Conservation (phyloP, 2,113 vertebrate genomes). For the Boulengeromyrus knoepffleri region DNA sequence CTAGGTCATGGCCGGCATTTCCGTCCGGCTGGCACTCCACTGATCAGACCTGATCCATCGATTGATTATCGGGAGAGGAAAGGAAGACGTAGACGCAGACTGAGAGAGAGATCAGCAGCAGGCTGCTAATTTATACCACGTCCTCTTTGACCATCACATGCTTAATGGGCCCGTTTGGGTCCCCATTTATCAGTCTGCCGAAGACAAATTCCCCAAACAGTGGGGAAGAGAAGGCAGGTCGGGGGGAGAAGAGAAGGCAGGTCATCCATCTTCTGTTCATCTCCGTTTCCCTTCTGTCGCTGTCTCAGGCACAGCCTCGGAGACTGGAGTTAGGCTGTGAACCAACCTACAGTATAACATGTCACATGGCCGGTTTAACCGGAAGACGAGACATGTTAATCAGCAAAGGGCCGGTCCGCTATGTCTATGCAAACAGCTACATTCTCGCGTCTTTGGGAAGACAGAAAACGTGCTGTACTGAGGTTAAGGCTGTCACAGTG, state of each 20-base stretch:
- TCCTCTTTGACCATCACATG: constrained; percentile 35
- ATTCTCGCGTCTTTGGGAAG: not conserved
- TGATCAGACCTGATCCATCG: not conserved
- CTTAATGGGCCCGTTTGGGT: constrained; percentile 15
- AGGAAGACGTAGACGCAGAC: constrained; percentile 28
- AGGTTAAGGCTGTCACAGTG: not conserved
- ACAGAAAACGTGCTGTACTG: not conserved
- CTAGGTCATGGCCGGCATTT: not conserved
- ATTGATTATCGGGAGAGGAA: constrained; percentile 12
- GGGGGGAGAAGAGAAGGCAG: not conserved
- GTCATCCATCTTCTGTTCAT: not conserved
- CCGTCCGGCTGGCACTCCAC: not conserved
- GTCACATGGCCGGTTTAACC: not conserved
- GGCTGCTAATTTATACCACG: constrained; percentile 31
- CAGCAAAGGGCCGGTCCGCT: not conserved
- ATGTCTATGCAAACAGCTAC: not conserved
- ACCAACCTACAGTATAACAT: not conserved
- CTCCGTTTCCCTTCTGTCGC: not conserved
- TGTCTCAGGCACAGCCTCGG: not conserved
- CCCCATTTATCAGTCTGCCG: not conserved
- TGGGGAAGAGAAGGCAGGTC: not conserved
- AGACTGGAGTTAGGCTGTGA: not conserved
- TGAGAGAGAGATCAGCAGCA: constrained; percentile 27
- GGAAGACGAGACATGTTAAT: not conserved
- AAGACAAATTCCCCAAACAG: not conserved